Percentiles rank a stretch among this genome's conserved stretches.
Evolutionary conservation across 2,113 vertebrate species (phyloP).

Genomic region (Pycnonotus jocosus): DNA sequence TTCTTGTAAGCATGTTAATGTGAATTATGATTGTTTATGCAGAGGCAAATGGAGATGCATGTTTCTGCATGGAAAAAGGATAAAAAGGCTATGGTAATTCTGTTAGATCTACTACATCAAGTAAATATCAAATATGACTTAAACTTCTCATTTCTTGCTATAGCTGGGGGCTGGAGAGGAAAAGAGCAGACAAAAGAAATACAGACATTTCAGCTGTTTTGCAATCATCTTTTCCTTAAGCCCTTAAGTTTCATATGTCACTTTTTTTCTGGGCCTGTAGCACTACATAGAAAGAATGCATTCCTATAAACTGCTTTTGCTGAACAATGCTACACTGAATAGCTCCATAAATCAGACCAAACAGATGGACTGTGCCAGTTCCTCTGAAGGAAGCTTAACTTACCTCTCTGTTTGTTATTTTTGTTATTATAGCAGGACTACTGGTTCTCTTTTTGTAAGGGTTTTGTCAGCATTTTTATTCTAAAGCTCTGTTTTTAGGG

Average conservation of each 20-base stretch:
- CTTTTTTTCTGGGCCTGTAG: conserved; percentile 3
- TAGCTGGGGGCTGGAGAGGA: background rate
- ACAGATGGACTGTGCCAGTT: background rate
- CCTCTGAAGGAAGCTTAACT: conserved; percentile 8
- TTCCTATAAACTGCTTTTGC: conserved; percentile 29
- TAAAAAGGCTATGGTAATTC: background rate
- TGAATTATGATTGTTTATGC: background rate
- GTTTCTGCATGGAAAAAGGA: background rate
- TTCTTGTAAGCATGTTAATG: background rate
- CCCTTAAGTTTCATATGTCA: background rate
- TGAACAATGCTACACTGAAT: conserved; percentile 24
- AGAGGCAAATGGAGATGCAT: background rate
- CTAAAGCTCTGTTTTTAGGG: background rate
- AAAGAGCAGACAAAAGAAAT: background rate
- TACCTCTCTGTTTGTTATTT: conserved; percentile 29
- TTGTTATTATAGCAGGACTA: background rate
- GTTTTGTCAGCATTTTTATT: background rate
- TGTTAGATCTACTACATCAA: background rate
- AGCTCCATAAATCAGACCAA: conserved; percentile 18
- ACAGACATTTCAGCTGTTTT: background rate
- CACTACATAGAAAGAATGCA: background rate
- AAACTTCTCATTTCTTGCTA: background rate
- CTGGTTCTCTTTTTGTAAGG: background rate
- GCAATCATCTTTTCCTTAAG: background rate
- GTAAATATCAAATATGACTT: background rate